Conservation (phyloP, 37 sponge, comb jelly and placozoan species). For the Amphimedon queenslandica region DNA sequence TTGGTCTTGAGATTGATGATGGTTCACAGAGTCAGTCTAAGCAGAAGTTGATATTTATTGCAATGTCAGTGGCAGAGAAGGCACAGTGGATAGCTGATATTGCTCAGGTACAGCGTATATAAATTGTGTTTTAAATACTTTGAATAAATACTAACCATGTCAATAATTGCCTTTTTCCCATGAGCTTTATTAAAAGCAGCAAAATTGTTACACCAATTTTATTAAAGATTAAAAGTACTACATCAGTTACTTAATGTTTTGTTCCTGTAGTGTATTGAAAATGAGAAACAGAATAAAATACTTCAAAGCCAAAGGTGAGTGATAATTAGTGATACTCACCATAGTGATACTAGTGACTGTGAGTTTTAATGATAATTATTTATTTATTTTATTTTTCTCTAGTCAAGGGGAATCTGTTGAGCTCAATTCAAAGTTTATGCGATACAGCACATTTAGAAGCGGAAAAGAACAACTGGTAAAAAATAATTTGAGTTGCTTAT, state of each 20-base stretch:
- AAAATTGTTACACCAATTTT: too few species aligned
- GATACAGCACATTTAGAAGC: conserved; percentile 52
- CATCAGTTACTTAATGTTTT: background rate
- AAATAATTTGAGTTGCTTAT: background rate
- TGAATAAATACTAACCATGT: background rate
- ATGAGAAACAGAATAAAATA: conserved; percentile 50
- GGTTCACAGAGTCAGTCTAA: too few species aligned
- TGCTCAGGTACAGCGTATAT: conserved; percentile 30
- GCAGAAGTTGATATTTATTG: conserved; percentile 21
- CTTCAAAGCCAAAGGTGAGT: conserved; percentile 35
- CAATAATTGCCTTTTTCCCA: background rate
- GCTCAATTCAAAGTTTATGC: conserved; percentile 50
- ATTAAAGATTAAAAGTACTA: too few species aligned
- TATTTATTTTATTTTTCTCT: background rate
- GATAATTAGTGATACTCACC: too few species aligned
- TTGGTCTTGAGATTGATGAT: background rate
- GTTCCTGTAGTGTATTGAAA: conserved; percentile 38
- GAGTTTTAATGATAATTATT: background rate
- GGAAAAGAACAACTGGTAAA: conserved; percentile 64
- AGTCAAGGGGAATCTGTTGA: conserved; percentile 50
- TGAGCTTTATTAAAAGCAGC: background rate
- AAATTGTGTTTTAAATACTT: background rate
- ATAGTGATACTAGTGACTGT: too few species aligned
- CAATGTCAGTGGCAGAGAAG: conserved; percentile 34
- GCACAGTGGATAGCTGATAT: conserved; percentile 66